Evolutionary conservation across 2,888 invertebrate species (phyloP).

Genomic region (Sarcophaga subvicina): DNA sequence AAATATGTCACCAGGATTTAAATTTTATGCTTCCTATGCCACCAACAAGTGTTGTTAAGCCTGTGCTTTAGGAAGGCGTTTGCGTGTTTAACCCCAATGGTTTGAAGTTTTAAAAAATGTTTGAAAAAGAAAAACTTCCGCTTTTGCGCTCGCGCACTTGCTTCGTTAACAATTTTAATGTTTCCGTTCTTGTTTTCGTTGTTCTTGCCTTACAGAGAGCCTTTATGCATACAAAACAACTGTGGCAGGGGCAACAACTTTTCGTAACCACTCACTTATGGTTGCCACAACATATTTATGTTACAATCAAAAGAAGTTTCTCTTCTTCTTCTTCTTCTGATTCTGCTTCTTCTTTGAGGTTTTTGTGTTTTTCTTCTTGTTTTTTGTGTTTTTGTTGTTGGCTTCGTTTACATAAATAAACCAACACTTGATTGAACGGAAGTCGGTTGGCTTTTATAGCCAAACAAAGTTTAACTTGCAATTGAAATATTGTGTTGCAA

Average conservation of each 20-base stretch:
- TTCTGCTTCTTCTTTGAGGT: too few relatives aligned
- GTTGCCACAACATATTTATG: constrained; percentile 57
- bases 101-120: constrained; percentile 56
- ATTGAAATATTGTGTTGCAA: constrained; percentile 64
- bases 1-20: constrained; percentile 32
- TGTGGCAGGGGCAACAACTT: background rate
- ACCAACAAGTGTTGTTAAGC: background rate
- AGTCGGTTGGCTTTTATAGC: constrained; percentile 67
- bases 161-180: constrained; percentile 66
- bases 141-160: constrained; percentile 57
- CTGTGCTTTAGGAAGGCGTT: constrained; percentile 38
- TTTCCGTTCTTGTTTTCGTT: constrained; percentile 58
- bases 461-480: constrained; percentile 64
- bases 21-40: background rate
- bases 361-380: too few relatives aligned
- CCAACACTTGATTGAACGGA: constrained; percentile 65
- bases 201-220: background rate
- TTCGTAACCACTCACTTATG: constrained; percentile 32
- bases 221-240: background rate
- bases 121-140: constrained; percentile 49
- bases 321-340: background rate
- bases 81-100: constrained; percentile 68
- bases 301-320: constrained; percentile 43
- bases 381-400: background rate
- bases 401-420: constrained; percentile 50